A percentile compares a stretch with the other conserved stretches of the same genome.
phyloP scores from a whole-genome alignment of 2,113 vertebrate species.

The Ascaphus truei region DNA sequence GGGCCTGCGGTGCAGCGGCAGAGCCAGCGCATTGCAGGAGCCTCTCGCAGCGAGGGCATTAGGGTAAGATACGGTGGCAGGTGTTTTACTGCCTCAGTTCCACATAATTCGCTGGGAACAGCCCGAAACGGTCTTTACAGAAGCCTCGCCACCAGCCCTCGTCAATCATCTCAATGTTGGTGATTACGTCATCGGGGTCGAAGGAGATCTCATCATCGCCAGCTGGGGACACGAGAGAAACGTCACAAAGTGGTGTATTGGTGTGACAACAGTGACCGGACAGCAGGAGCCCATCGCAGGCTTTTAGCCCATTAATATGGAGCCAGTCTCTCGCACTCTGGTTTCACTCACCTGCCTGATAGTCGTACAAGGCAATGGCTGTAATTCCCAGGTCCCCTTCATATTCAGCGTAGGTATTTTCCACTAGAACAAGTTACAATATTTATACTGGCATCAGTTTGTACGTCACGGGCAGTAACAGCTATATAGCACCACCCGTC shows the following conservation, averaged over 20 bases:
- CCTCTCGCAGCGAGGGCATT: neutral
- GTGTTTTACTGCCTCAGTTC: constrained; percentile 77
- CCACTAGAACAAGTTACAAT: constrained; percentile 56
- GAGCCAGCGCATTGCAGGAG: neutral
- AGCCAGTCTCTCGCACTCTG: too few species aligned
- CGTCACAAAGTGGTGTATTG: too few species aligned
- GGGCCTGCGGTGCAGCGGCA: neutral
- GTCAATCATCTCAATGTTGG: constrained; percentile 97
- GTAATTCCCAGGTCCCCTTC: constrained; percentile 86
- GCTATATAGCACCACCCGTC: too few species aligned
- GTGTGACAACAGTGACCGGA: too few species aligned
- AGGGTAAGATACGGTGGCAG: neutral
- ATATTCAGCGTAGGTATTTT: constrained; percentile 69
- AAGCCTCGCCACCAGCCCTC: constrained; percentile 96
- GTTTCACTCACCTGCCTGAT: constrained; percentile 90
- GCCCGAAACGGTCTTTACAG: constrained; percentile 83
- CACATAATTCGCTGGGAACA: constrained; percentile 96
- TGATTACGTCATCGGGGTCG: constrained; percentile 95
- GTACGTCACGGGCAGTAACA: too few species aligned
- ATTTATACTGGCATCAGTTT: too few species aligned
- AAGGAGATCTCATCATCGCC: constrained; percentile 96
- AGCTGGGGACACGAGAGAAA: constrained; percentile 55
- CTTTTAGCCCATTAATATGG: too few species aligned
- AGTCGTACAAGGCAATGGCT: constrained; percentile 92
- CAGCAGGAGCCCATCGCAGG: too few species aligned